Percentiles rank a stretch among this genome's conserved stretches.
These are phyloP conservation scores for Delia radicum DNA, from an alignment of 1,140 invertebrate species.

Conservation along the genomic window DNA sequence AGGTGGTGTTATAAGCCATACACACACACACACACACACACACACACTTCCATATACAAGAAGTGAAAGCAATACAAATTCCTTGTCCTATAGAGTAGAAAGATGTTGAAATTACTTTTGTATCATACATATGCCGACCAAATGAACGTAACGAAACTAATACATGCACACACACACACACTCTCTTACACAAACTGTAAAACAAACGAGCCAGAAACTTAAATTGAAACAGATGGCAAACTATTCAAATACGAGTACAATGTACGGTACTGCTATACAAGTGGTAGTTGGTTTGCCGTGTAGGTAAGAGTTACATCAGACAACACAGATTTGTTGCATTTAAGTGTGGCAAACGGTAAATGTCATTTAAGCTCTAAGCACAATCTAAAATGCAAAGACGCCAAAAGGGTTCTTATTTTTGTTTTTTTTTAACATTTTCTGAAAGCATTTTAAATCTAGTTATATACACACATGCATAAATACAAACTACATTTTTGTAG, in stretches of 20 bases:
- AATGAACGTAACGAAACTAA: neutral
- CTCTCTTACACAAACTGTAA: too few relatives aligned
- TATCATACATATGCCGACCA: neutral
- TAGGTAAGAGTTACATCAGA: neutral
- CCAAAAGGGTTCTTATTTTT: neutral
- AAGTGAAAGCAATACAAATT: neutral
- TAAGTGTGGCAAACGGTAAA: slow-evolving; percentile 19
- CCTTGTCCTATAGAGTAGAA: neutral
- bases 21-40: neutral
- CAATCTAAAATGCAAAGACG: neutral
- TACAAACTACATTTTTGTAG: neutral
- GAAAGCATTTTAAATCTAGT: neutral
- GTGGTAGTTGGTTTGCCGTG: too few relatives aligned
- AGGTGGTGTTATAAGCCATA: neutral
- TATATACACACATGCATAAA: too few relatives aligned
- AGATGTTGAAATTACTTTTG: neutral
- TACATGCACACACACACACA: neutral
- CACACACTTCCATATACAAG: too few relatives aligned
- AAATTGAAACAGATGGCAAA: slow-evolving; percentile 18
- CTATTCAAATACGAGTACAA: too few relatives aligned
- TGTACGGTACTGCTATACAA: too few relatives aligned
- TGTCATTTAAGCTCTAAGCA: slow-evolving; percentile 11
- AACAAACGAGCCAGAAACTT: neutral
- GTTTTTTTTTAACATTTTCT: too few relatives aligned
- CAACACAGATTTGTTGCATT: slow-evolving; percentile 18